Base-by-base conservation (phyloP, 1,140 invertebrate genomes). In the Fragariocoptes setiger region DNA sequence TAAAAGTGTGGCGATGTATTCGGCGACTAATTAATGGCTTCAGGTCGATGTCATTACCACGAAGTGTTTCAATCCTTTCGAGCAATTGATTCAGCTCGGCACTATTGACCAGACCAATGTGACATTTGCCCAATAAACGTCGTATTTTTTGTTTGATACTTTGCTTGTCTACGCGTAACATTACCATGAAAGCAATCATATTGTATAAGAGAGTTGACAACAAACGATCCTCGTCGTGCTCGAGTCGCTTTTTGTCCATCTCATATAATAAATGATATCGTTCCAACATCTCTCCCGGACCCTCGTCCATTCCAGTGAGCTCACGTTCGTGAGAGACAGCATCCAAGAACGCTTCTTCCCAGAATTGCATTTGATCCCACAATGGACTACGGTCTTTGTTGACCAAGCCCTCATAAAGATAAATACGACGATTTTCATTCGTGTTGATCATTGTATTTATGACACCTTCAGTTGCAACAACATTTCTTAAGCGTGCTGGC, bases 301-400 rank as follows among this genome's bases (percentile, higher is more conserved):
- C 85, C 61, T 97, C 88, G 62, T 99, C 92, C 86, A 99, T 94
- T 41, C 92, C 92, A 46, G 97, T 82, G 66, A 95, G 83, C 54
- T 99, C 90, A 40, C 92, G 64, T 56, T 99, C 92, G 58, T 97
- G 86, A 38, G 88, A 88, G 1, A 99, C 90, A 0, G 88, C 85
- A 61, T 99, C 90, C 19, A 97, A 62, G 54, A 97, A 99, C 0
- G 80, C 77, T 57, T 97, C 88, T 60, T 99, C 90, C 90, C 92
- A 99, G 59, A 97, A 97, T 53, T 95, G 83, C 77, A 95, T 88
- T 62, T 95, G 79, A 57, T 97, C 86, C 88, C 90, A 97, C n/a
- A 97, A 56, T 22, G 69, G 68, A 3, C 75, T 76, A 47, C 83
- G 64, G 38, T 74, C 70, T 54, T 74, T 76, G 2, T 67, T 68